Percentiles rank a stretch among this genome's conserved stretches.
phyloP scores from a whole-genome alignment of 2,888 invertebrate species.

The Lacanobia wlatinum region DNA sequence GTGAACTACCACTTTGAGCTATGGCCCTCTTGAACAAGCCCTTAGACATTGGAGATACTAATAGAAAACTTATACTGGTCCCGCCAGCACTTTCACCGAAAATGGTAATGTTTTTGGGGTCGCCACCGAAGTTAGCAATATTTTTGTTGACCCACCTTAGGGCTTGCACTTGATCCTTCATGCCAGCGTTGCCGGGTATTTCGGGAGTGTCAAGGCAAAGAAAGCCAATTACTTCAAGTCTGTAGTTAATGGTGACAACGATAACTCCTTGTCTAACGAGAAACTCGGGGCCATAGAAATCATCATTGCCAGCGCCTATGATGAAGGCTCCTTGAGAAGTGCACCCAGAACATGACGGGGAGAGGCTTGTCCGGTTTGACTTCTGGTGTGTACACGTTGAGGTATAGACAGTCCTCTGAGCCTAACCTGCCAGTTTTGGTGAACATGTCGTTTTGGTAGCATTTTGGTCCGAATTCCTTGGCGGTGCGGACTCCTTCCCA shows the following conservation, averaged over 20 bases:
- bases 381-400: conserved; percentile 73
- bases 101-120: conserved; percentile 71
- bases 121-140: conserved; percentile 71
- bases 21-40: conserved; percentile 87
- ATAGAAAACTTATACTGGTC: conserved; percentile 69
- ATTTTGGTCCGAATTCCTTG: conserved; percentile 66
- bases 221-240: conserved; percentile 72
- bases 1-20: conserved; percentile 92
- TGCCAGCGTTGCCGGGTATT: conserved; percentile 73
- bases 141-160: conserved; percentile 72
- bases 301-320: conserved; percentile 68
- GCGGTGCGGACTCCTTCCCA: conserved; percentile 76
- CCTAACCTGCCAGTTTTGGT: conserved; percentile 36
- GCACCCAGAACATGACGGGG: conserved; percentile 72
- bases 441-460: conserved; percentile 46
- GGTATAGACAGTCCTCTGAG: conserved; percentile 70
- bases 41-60: conserved; percentile 79
- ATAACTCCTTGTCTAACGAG: conserved; percentile 69
- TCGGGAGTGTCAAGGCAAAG: conserved; percentile 71
- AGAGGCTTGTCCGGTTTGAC: conserved; percentile 59
- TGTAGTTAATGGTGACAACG: conserved; percentile 69
- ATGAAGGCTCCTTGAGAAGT: conserved; percentile 68
- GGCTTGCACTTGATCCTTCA: conserved; percentile 74
- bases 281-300: conserved; percentile 70
- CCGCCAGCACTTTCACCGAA: conserved; percentile 79